These are phyloP conservation scores for Dione juno DNA, from an alignment of 2,888 invertebrate genomes.

Conservation along the genomic window DNA sequence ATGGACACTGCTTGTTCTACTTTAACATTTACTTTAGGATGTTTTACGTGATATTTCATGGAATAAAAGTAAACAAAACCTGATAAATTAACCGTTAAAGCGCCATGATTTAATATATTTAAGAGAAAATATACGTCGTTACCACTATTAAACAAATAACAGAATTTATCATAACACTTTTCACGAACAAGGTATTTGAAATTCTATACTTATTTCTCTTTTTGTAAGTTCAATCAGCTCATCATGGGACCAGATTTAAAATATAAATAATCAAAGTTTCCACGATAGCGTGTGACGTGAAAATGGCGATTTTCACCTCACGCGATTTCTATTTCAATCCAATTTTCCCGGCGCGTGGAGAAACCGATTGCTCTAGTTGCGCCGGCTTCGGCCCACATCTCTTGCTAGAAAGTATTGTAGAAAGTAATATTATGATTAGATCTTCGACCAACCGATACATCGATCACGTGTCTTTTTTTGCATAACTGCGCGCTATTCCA, in stretches of 20 bases:
- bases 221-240: background rate
- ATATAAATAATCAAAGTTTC: constrained; percentile 54
- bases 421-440: constrained; percentile 79
- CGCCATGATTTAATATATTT: background rate
- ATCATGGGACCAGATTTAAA: constrained; percentile 26
- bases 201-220: background rate
- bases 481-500: constrained; percentile 50
- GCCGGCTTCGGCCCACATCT: constrained; percentile 79
- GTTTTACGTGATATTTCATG: background rate
- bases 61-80: background rate
- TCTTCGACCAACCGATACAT: constrained; percentile 72
- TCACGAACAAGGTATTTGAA: background rate
- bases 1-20: constrained; percentile 16
- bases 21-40: constrained; percentile 21
- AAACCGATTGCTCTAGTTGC: constrained; percentile 83
- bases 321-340: constrained; percentile 83
- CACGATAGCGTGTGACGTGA: constrained; percentile 73
- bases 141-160: background rate
- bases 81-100: background rate
- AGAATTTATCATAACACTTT: background rate
- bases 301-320: constrained; percentile 76
- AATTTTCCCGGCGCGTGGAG: constrained; percentile 81
- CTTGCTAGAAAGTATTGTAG: constrained; percentile 83
- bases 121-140: background rate
- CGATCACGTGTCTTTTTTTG: constrained; percentile 75